Conservation (phyloP, 2,797 vertebrate genomes). For the Gadopsis marmoratus region DNA sequence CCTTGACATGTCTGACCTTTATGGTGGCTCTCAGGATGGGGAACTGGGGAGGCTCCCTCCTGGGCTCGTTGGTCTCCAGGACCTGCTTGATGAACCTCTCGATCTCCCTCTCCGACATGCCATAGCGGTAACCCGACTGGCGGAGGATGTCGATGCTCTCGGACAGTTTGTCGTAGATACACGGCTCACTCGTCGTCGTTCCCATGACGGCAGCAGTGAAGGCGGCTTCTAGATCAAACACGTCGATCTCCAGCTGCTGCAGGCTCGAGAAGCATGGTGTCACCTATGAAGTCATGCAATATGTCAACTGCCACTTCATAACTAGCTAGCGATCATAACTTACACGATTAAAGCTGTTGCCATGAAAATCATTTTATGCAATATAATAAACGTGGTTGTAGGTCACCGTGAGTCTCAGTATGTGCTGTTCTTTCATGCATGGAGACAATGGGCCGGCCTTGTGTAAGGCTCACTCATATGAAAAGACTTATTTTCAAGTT, state of each 20-base stretch:
- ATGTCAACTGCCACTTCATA: not conserved
- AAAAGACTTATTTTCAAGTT: not conserved
- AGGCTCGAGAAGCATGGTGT: slow-evolving; percentile 39
- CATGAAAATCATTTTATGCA: not conserved
- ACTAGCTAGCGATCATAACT: not conserved
- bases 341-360: not conserved
- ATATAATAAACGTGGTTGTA: not conserved
- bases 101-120: slow-evolving; percentile 95
- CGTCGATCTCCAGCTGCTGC: slow-evolving; percentile 5
- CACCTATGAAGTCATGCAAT: slow-evolving; percentile 30
- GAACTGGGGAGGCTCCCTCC: slow-evolving; percentile 89
- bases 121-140: slow-evolving; percentile 94
- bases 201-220: slow-evolving; percentile 84
- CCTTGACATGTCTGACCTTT: slow-evolving; percentile 84
- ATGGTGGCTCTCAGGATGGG: slow-evolving; percentile 87
- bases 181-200: slow-evolving; percentile 90
- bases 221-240: not conserved
- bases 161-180: slow-evolving; percentile 95
- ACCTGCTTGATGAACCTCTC: slow-evolving; percentile 96
- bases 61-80: slow-evolving; percentile 94
- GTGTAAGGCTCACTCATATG: not conserved
- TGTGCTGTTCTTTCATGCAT: not conserved
- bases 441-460: not conserved
- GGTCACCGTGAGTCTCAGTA: not conserved
- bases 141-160: slow-evolving; percentile 95